phyloP scores from a whole-genome alignment of 2,888 invertebrate species.

The Parnassius smintheus region DNA sequence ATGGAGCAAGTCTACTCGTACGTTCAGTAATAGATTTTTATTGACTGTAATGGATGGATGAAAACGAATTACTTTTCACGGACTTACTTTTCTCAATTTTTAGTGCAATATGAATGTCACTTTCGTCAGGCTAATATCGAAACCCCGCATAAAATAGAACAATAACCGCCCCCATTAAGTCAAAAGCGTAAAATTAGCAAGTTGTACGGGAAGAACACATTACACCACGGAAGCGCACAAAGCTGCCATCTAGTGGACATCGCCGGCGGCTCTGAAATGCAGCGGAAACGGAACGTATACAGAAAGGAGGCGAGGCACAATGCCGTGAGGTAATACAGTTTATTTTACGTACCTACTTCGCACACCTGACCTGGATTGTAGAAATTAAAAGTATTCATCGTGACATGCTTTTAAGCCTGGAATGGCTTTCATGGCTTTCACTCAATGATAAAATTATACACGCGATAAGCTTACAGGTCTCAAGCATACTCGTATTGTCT shows the following conservation, averaged over 20 bases:
- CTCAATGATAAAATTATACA: too few species aligned
- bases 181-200: conserved; percentile 35
- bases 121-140: neutral
- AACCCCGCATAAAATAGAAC: neutral
- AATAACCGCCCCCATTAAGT: conserved; percentile 28
- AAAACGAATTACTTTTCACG: too few species aligned
- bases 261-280: conserved; percentile 43
- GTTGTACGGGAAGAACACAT: conserved; percentile 4
- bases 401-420: conserved; percentile 3
- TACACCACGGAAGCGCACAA: conserved; percentile 26
- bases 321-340: conserved; percentile 41
- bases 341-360: conserved; percentile 10
- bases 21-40: too few species aligned
- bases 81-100: neutral
- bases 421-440: conserved; percentile 2
- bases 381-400: conserved; percentile 19
- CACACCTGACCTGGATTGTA: conserved; percentile 22
- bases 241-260: conserved; percentile 28
- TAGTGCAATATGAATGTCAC: neutral
- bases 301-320: conserved; percentile 44
- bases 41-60: too few species aligned
- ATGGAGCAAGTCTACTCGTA: too few species aligned
- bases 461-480: conserved; percentile 4
- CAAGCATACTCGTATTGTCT: too few species aligned
- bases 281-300: conserved; percentile 49